These are phyloP conservation scores for Cordilura impudica DNA, from an alignment of 2,888 invertebrate genomes.

Conservation along the genomic window DNA sequence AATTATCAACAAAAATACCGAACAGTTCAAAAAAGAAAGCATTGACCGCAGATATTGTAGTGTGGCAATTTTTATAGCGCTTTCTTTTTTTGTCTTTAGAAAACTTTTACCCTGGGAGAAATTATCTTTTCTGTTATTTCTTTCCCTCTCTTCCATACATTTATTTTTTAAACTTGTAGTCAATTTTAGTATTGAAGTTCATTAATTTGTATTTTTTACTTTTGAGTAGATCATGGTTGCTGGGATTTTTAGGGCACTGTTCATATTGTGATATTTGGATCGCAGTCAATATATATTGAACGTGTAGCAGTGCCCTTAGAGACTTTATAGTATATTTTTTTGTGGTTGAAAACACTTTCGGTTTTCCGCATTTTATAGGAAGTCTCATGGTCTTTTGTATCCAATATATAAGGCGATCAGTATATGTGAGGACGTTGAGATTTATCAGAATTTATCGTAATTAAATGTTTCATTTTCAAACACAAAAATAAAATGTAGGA, in stretches of 20 bases:
- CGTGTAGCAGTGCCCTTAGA: too few species aligned
- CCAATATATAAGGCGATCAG: slow-evolving; percentile 72
- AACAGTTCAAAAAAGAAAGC: neutral
- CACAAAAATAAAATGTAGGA: too few species aligned
- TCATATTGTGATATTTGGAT: neutral
- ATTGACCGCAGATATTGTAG: neutral
- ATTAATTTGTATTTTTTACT: slow-evolving; percentile 1
- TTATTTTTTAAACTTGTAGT: too few species aligned
- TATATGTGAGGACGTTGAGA: slow-evolving; percentile 19
- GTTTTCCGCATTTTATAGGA: slow-evolving; percentile 61
- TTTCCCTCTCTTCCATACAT: too few species aligned
- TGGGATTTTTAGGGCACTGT: too few species aligned
- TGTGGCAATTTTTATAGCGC: neutral
- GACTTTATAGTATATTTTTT: too few species aligned
- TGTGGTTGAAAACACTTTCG: slow-evolving; percentile 63
- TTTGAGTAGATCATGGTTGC: slow-evolving; percentile 7
- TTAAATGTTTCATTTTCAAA: too few species aligned
- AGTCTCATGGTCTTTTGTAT: slow-evolving; percentile 72
- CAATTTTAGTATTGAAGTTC: neutral
- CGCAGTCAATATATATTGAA: too few species aligned
- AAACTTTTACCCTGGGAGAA: too few species aligned
- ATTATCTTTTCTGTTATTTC: too few species aligned
- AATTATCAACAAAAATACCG: neutral
- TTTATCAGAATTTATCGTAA: slow-evolving; percentile 14
- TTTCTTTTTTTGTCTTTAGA: neutral